Base-by-base conservation (phyloP, 2,888 invertebrate species). In the Halictus ligatus region DNA sequence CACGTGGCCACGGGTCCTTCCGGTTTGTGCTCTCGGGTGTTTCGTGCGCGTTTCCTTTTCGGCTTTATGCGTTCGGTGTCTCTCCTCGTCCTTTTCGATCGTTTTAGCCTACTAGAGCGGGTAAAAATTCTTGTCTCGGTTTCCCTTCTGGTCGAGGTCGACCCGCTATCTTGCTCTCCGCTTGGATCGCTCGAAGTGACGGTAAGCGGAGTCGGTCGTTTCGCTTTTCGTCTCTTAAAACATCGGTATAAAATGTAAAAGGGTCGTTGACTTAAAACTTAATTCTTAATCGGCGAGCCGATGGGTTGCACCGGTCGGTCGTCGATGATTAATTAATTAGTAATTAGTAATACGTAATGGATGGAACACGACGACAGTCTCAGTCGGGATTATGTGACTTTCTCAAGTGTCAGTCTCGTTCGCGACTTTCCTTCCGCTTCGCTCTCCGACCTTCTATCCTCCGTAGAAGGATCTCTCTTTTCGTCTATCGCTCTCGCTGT, bases 281-380 rank as follows among this genome's bases (percentile, higher is more conserved):
- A 89, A 90, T 77, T 71, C 58, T 79, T 64, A 35, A 67, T 67
- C 40, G 75, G 29, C 58, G 25, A 12, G 6, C 12, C 75, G 76
- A 21, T 40, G 77, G 46, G 79, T 64, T 29, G 40, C 81, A 43
- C 40, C 58, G 69, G 7, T 35, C 77, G 83, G 48, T 75, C 80
- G 81, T 78, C 80, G 75, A 58, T 48, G 84, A 84, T 84, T 84
- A 88, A 85, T 67, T 89, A 88, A 89, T 86, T 88, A 87, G 78
- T 67, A 90, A 89, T 88, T 90, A 88, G 85, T 90, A 91, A 88
- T 85, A 89, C 89, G 78, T 88, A 93, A 91, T 94, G 94, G 94
- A 94, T 94, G 94, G 94, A 94, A 92, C 92, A 84, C 92, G 90
- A 88, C 91, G 90, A 92, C 93, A 92, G 92, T 91, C 91, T 92